Conservation (phyloP, 2,797 vertebrate genomes). For the Botia almorhae region DNA sequence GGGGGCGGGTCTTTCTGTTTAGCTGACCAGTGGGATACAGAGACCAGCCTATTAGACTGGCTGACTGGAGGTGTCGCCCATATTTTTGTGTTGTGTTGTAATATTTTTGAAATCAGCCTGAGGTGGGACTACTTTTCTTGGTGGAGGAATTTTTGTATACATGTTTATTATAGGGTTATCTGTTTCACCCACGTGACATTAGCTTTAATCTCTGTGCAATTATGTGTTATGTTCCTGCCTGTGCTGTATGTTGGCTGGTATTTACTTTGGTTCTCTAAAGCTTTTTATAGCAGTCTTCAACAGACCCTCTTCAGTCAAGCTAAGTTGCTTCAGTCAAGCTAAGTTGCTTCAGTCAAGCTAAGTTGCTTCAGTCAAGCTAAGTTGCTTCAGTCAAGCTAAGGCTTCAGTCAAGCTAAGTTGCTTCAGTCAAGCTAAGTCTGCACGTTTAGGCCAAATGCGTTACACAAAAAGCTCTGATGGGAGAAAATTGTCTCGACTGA, state of each 20-base stretch:
- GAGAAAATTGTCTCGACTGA: slow-evolving; percentile 25
- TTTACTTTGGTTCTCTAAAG: neutral
- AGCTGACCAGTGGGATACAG: neutral
- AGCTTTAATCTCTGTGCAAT: neutral
- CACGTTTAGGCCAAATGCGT: slow-evolving; percentile 64
- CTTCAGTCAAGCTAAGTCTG: slow-evolving; percentile 48
- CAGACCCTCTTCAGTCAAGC: slow-evolving; percentile 18
- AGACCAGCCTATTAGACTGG: neutral
- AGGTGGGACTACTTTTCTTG: neutral
- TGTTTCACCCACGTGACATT: neutral
- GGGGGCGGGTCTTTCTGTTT: neutral
- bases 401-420: too few species aligned
- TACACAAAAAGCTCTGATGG: slow-evolving; percentile 57
- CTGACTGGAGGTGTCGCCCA: neutral
- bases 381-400: too few species aligned
- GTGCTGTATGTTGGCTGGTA: neutral
- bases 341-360: too few species aligned
- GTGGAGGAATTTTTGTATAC: neutral
- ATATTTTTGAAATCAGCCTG: too few species aligned
- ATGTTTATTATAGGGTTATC: neutral
- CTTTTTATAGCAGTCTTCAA: slow-evolving; percentile 39
- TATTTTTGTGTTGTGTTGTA: neutral
- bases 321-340: slow-evolving; percentile 13
- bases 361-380: too few species aligned
- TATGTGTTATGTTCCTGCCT: neutral